Conservation (phyloP, 2,888 invertebrate genomes). For the Coenonympha arcania region DNA sequence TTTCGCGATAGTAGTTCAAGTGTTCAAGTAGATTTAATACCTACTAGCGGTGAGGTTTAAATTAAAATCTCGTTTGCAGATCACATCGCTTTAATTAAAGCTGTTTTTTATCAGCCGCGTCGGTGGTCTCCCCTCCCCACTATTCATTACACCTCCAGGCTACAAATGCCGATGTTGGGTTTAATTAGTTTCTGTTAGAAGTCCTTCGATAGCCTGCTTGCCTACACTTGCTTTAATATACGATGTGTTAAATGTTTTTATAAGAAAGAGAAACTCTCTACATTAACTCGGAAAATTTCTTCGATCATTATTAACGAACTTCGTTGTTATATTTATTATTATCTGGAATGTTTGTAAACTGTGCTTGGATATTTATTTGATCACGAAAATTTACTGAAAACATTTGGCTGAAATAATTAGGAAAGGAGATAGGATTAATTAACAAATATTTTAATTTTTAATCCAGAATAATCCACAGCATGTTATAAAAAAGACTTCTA, state of each 20-base stretch:
- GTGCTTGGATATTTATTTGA: not conserved
- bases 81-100: slow-evolving; percentile 54
- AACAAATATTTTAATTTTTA: too few relatives aligned
- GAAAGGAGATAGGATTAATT: too few relatives aligned
- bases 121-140: slow-evolving; percentile 36
- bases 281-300: not conserved
- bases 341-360: not conserved
- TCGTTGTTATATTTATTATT: too few relatives aligned
- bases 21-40: not conserved
- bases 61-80: slow-evolving; percentile 45
- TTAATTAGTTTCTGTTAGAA: slow-evolving; percentile 65
- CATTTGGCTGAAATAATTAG: too few relatives aligned
- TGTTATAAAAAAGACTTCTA: too few relatives aligned
- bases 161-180: slow-evolving; percentile 60
- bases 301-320: too few relatives aligned
- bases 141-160: slow-evolving; percentile 57
- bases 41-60: slow-evolving; percentile 35
- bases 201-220: slow-evolving; percentile 35
- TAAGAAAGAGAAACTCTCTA: not conserved
- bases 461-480: too few relatives aligned
- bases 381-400: too few relatives aligned
- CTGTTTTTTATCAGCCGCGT: slow-evolving; percentile 43
- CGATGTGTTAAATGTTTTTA: not conserved
- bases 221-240: slow-evolving; percentile 31
- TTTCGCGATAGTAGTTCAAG: slow-evolving; percentile 6